Conservation (phyloP, 2,888 invertebrate genomes). For the Ptilodon capucinus region DNA sequence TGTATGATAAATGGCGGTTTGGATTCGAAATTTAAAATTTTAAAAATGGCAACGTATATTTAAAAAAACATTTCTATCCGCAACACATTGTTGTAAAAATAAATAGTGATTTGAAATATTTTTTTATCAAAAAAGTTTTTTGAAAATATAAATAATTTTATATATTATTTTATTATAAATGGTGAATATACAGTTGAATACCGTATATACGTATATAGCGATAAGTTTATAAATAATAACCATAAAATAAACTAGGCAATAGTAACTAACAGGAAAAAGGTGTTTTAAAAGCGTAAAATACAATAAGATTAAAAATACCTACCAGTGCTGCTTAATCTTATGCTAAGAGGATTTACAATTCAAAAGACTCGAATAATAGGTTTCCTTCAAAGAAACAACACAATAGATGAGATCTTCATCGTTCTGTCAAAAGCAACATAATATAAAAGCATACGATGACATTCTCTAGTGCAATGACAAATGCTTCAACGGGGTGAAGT, state of each 20-base stretch:
- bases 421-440: slow-evolving; percentile 51
- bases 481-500: slow-evolving; percentile 44
- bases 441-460: slow-evolving; percentile 41
- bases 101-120: neutral
- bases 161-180: no score
- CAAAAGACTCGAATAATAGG: slow-evolving; percentile 29
- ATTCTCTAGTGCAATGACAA: slow-evolving; percentile 51
- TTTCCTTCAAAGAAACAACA: slow-evolving; percentile 41
- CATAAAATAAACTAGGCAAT: neutral
- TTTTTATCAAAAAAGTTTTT: no score
- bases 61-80: no score
- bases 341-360: slow-evolving; percentile 29
- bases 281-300: slow-evolving; percentile 5
- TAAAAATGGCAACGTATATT: slow-evolving; percentile 8
- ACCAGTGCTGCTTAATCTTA: slow-evolving; percentile 18
- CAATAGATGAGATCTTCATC: slow-evolving; percentile 53
- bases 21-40: slow-evolving; percentile 29
- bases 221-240: neutral
- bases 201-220: neutral
- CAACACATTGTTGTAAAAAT: no score
- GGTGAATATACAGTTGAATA: no score
- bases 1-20: slow-evolving; percentile 41
- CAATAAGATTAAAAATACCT: slow-evolving; percentile 28
- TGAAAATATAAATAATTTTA: no score
- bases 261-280: neutral